These are phyloP conservation scores for Hydrophis major DNA, from an alignment of 2,797 vertebrate species.

Conservation along the genomic window DNA sequence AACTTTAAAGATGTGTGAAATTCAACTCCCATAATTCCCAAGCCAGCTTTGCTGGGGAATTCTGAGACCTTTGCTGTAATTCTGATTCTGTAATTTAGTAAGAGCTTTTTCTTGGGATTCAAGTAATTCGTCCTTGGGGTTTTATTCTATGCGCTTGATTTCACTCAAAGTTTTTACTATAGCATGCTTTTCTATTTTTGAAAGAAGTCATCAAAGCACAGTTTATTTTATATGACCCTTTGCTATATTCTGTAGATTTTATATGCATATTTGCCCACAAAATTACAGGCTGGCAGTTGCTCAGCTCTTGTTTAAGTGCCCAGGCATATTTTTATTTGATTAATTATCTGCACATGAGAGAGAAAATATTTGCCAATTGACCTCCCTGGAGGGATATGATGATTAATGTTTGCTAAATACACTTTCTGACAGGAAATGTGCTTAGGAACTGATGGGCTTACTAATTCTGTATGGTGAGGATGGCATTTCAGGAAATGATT, in stretches of 20 bases:
- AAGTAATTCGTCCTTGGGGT: neutral
- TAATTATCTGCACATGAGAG: slow-evolving; percentile 17
- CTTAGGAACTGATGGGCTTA: neutral
- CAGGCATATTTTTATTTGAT: slow-evolving; percentile 25
- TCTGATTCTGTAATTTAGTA: neutral
- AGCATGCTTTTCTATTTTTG: neutral
- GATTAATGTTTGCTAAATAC: slow-evolving; percentile 33
- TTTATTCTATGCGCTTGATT: neutral
- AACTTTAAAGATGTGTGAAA: neutral
- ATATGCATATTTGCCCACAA: neutral
- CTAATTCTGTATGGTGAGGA: neutral
- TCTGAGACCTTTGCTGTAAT: neutral
- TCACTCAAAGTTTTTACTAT: neutral
- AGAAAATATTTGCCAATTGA: slow-evolving; percentile 37
- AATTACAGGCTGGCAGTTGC: neutral
- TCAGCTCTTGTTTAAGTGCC: slow-evolving; percentile 6
- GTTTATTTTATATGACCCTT: neutral
- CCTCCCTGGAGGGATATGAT: slow-evolving; percentile 20
- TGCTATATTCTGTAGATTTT: neutral
- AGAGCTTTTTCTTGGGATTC: neutral
- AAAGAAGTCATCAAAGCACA: neutral
- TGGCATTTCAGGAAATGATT: neutral
- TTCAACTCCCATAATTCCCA: neutral
- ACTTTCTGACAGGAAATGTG: neutral
- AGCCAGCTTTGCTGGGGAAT: neutral